phyloP scores from a whole-genome alignment of 1,140 invertebrate genomes.

The Leptinotarsa defecta region DNA sequence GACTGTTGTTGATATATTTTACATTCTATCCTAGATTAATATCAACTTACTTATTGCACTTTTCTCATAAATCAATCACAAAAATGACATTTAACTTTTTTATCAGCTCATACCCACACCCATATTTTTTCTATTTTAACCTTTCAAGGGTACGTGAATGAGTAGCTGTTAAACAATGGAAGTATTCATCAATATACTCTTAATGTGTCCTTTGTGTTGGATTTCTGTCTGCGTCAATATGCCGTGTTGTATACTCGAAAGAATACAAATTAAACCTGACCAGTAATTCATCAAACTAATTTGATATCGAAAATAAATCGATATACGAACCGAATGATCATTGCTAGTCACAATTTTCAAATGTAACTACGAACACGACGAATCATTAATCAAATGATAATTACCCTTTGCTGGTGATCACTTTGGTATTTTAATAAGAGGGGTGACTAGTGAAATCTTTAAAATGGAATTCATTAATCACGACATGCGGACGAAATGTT shows the following conservation, averaged over 20 bases:
- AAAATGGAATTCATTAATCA: constrained; percentile 43
- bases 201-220: neutral
- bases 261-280: constrained; percentile 16
- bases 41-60: too few relatives aligned
- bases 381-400: constrained; percentile 49
- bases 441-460: constrained; percentile 41
- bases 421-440: constrained; percentile 49
- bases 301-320: constrained; percentile 4
- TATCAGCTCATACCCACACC: too few relatives aligned
- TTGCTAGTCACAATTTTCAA: constrained; percentile 18
- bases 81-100: too few relatives aligned
- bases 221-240: neutral
- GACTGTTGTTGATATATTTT: too few relatives aligned
- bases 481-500: constrained; percentile 23
- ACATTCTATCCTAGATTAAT: too few relatives aligned
- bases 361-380: constrained; percentile 1
- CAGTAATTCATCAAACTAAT: constrained; percentile 16
- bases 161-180: too few relatives aligned
- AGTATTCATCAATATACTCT: neutral
- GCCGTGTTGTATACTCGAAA: constrained; percentile 6
- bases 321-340: constrained; percentile 22
- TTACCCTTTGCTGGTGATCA: constrained; percentile 42
- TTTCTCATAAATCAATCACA: too few relatives aligned
- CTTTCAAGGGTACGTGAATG: too few relatives aligned
- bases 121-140: too few relatives aligned